Percentiles rank a stretch among this genome's conserved stretches.
These are phyloP conservation scores for Henricia sp. DNA, from an alignment of 53 echinoderm and acorn worm species.

Conservation along the genomic window DNA sequence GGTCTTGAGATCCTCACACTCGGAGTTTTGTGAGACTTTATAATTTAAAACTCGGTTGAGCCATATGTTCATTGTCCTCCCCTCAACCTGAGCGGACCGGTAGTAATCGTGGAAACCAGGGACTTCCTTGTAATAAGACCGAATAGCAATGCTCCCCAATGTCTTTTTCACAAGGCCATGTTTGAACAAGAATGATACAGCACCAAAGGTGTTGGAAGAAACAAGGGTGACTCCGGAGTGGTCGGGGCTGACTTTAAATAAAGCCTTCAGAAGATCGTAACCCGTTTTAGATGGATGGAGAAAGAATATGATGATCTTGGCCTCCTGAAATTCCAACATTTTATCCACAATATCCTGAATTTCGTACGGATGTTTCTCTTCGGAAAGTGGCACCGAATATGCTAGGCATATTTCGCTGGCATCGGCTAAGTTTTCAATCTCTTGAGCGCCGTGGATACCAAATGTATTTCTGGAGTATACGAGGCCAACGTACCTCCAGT, in stretches of 20 bases:
- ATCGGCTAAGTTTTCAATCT: conserved; percentile 17
- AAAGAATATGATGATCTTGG: neutral
- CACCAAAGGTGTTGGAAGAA: neutral
- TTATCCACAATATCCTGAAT: neutral
- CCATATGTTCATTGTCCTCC: neutral
- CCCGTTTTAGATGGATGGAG: neutral
- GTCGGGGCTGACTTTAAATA: neutral
- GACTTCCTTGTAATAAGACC: neutral
- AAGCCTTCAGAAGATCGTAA: neutral
- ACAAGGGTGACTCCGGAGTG: neutral
- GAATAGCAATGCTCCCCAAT: neutral
- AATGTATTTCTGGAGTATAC: conserved; percentile 1
- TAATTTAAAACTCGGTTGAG: neutral
- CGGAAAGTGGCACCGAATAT: conserved; percentile 10
- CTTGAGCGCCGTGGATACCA: conserved; percentile 44
- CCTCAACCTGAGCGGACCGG: neutral
- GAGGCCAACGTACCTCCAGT: conserved; percentile 32
- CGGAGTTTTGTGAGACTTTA: neutral
- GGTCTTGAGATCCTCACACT: neutral
- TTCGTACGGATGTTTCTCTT: neutral
- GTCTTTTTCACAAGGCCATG: neutral
- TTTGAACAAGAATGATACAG: too few relatives aligned
- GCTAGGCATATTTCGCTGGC: conserved; percentile 33
- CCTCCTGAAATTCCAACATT: neutral
- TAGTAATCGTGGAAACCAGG: neutral